These are phyloP conservation scores for Oryctes rhinoceros DNA, from an alignment of 1,140 invertebrate species.

Conservation along the genomic window DNA sequence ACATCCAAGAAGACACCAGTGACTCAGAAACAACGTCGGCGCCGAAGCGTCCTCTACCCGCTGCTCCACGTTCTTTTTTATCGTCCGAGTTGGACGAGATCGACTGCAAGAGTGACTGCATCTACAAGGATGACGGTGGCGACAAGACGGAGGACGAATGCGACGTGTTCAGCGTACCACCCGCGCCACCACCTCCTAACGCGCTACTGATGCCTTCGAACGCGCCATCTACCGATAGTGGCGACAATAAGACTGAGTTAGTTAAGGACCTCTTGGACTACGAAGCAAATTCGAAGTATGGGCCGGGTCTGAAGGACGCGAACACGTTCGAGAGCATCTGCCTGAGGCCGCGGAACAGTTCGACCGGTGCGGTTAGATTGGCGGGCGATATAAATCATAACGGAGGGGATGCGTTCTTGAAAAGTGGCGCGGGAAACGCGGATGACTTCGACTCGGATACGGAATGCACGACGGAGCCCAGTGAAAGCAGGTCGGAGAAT, in stretches of 20 bases:
- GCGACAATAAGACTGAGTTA: slow-evolving; percentile 44
- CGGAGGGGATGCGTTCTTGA: slow-evolving; percentile 34
- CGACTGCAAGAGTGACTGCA: slow-evolving; percentile 48
- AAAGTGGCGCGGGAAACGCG: slow-evolving; percentile 36
- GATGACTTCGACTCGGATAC: slow-evolving; percentile 59
- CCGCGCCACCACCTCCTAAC: neutral
- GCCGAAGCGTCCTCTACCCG: neutral
- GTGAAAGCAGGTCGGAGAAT: slow-evolving; percentile 53
- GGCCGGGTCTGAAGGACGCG: slow-evolving; percentile 46
- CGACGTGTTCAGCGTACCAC: slow-evolving; percentile 3
- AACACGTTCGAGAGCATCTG: slow-evolving; percentile 33
- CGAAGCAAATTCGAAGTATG: slow-evolving; percentile 47
- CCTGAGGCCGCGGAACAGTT: neutral
- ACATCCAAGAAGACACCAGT: neutral
- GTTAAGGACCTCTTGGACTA: slow-evolving; percentile 52
- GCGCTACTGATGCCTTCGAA: neutral
- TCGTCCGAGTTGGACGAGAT: slow-evolving; percentile 39
- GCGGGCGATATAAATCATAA: slow-evolving; percentile 42
- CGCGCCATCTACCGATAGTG: slow-evolving; percentile 50
- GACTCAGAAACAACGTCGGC: neutral
- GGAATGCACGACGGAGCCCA: slow-evolving; percentile 53
- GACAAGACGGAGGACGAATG: slow-evolving; percentile 52
- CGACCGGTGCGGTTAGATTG: no score
- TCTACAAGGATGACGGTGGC: slow-evolving; percentile 53
- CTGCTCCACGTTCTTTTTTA: neutral